Conservation (phyloP, 2,797 vertebrate genomes). For the Euthynnus affinis region DNA sequence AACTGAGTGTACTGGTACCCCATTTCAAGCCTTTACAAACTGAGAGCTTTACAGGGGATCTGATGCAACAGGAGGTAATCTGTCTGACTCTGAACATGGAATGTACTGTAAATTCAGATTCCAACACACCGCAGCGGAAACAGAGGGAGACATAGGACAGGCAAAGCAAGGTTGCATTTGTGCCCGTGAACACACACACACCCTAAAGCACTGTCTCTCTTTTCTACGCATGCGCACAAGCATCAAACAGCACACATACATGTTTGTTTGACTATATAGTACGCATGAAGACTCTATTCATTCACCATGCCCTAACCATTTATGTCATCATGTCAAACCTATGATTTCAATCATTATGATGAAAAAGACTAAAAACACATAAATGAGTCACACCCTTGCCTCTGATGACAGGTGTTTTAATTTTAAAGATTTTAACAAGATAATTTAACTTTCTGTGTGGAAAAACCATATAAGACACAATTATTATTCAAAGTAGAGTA, state of each 20-base stretch:
- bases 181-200: conserved; percentile 1
- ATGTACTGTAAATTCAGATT: conserved; percentile 19
- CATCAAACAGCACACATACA: neutral
- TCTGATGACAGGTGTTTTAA: too few species aligned
- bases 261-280: neutral
- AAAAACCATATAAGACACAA: too few species aligned
- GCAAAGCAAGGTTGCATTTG: neutral
- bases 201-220: neutral
- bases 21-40: conserved; percentile 44
- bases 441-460: too few species aligned
- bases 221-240: neutral
- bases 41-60: conserved; percentile 15
- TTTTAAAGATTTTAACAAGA: too few species aligned
- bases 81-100: conserved; percentile 22
- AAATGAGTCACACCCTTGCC: too few species aligned
- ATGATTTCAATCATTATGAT: too few species aligned
- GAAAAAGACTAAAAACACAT: too few species aligned
- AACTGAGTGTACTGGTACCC: conserved; percentile 6
- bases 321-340: neutral
- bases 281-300: neutral
- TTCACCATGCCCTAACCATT: neutral
- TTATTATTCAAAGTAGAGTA: too few species aligned
- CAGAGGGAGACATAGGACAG: conserved; percentile 4
- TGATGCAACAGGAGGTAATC: conserved; percentile 77
- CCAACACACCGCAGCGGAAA: conserved; percentile 23